Base-by-base conservation (phyloP, 2,797 vertebrate species). In the Eulemur coronatus region DNA sequence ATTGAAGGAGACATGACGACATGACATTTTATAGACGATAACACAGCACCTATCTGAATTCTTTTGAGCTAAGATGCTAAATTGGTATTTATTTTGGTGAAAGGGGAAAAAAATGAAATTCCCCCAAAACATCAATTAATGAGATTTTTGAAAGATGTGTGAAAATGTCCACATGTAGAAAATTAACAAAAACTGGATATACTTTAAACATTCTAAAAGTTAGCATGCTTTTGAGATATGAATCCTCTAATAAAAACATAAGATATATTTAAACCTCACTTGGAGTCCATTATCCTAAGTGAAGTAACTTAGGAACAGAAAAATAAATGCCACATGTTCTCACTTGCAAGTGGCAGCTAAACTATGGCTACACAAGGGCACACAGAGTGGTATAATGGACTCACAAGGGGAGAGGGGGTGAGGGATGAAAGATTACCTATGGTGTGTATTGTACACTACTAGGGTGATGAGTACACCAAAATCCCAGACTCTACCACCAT, bases 81-180 rank as follows among this genome's bases (percentile, higher is more conserved):
- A 63, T 5, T 86, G 41, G n/a, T 93, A 89, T 55, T 82, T 86
- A 24, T 82, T 69, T 59, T 50, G 4, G 43, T 55, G 13, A 91
- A 94, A 92, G 11, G 2, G 85, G 28, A 88, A 90, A 73, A 59
- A 79, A 48, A 43, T 59, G 24, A 81, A 94, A 50, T 57, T 93
- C 11, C 26, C 26, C 38, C 52, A 86, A 93, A 69, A 72, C 43
- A 94, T 46, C 17, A 89, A 84, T 85, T 78, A 87, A 88, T 94
- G 65, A 96, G 28, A 94, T 73, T 91, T 96, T 96, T 92, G 48
- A 96, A 96, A 93, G 38, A 73, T 72, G 70, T 84, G 2, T 67
- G 38, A 78, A 86, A 73, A 90, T 85, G 35, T 8, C 22, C 48
- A 52, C 33, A 82, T 52, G 35, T 17, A 95, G 48, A 55, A 24